Evolutionary conservation across 92 coral and sea anemone genomes (phyloP), one percentile per base, ranked within the genome.

Genomic region (Epizoanthus stellaris): DNA sequence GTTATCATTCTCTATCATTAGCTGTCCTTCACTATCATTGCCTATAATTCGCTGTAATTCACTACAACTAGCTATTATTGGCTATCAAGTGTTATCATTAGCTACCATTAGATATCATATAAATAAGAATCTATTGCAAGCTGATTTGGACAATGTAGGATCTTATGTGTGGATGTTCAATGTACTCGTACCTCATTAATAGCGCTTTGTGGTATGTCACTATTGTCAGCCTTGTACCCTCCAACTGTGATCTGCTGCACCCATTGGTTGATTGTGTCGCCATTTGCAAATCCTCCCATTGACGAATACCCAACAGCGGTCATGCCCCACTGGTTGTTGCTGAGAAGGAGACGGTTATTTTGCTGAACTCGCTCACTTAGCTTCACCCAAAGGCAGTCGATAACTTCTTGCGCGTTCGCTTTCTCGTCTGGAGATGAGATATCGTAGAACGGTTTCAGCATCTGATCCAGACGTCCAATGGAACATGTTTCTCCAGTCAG

Each of bases 181-280:
- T 7, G 49, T 43, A 4, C 49, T 4, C 49, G 8, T 43, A 43
- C 49, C 49, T 65, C 85, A 38, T 93, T 93, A 66, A 93, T 86
- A 3, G 83, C 94, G 65, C 84, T 82, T 59, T 80, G 58, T 3
- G 91, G 85, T 4, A 13, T 72, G 1, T 45, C 19, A 23, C 67
- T 90, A 9, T 87, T 91, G 21, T 83, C 81, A 2, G 95, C 85
- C 61, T 91, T 89, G 90, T 94, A 91, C 21, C 98, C 98, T 20
- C 98, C 98, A 7, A 94, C 93, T 9, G 98, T 91, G 87, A 93
- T 87, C 88, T 94, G 98, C 52, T 94, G 98, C 49, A 94, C 98
- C 98, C 98, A 94, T 16, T 93, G 98, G 89, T 93, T 93, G 38
- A 93, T 87, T 12, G 88, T 38, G 19, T 93, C 95, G 6, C 98